These are phyloP conservation scores for Octopus sinensis DNA, from an alignment of 1,140 invertebrate species.

Conservation along the genomic window DNA sequence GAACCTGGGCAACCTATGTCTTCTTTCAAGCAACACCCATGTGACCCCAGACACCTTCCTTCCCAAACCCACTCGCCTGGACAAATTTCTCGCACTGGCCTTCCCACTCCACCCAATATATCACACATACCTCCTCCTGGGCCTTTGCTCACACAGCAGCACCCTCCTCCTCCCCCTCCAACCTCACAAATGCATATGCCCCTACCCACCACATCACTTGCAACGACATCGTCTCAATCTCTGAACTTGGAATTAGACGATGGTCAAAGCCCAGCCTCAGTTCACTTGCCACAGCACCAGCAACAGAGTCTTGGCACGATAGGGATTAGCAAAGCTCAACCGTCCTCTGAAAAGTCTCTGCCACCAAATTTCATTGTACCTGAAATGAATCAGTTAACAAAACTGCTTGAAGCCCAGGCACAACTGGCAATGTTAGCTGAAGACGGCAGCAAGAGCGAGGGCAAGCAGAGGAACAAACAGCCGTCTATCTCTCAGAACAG, in stretches of 20 bases:
- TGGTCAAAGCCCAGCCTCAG: constrained; percentile 12
- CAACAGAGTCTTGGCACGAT: constrained; percentile 12
- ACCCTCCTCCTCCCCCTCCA: not conserved
- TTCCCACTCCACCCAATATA: constrained; percentile 4
- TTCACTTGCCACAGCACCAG: constrained; percentile 11
- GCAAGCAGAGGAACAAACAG: constrained; percentile 3
- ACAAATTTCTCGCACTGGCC: constrained; percentile 13
- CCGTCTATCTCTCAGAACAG: not conserved
- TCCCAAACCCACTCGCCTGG: constrained; percentile 20
- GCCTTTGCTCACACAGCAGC: constrained; percentile 8
- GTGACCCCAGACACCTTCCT: constrained; percentile 12
- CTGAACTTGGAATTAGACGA: constrained; percentile 14
- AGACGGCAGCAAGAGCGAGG: not conserved
- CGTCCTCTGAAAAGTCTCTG: constrained; percentile 13
- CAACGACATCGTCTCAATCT: not conserved
- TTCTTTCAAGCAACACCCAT: constrained; percentile 16
- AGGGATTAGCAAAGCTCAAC: not conserved
- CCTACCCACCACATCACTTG: not conserved
- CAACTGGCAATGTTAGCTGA: constrained; percentile 24
- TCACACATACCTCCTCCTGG: constrained; percentile 19
- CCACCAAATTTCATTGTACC: constrained; percentile 16
- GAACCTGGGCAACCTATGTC: constrained; percentile 25
- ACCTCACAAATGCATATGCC: constrained; percentile 1
- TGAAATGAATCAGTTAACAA: constrained; percentile 28
- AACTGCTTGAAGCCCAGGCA: constrained; percentile 30